Evolutionary conservation across 2,888 invertebrate species (phyloP).

Genomic region (Caradrina kadenii): DNA sequence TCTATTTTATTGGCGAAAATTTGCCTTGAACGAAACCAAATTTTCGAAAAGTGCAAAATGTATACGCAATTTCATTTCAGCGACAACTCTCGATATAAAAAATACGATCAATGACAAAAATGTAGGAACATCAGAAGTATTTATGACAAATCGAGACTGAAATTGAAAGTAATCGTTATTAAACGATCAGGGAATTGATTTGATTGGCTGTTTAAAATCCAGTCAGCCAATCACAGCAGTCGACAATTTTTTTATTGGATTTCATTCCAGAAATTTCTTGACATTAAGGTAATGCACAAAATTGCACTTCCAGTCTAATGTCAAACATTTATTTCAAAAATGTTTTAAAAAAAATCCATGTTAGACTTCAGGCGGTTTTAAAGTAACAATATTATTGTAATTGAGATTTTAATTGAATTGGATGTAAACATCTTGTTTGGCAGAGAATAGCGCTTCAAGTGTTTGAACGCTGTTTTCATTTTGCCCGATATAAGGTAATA

Average conservation of each 20-base stretch:
- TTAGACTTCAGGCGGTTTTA: slow-evolving; percentile 8
- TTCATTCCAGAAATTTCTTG: background rate
- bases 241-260: background rate
- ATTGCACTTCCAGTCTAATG: slow-evolving; percentile 19
- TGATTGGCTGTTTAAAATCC: background rate
- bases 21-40: too few relatives aligned
- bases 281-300: slow-evolving; percentile 32
- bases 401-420: slow-evolving; percentile 52
- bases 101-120: too few relatives aligned
- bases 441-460: slow-evolving; percentile 30
- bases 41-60: too few relatives aligned
- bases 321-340: slow-evolving; percentile 29
- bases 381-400: slow-evolving; percentile 17
- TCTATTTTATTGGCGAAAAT: too few relatives aligned
- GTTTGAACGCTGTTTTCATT: slow-evolving; percentile 18
- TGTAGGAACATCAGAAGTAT: too few relatives aligned
- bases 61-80: too few relatives aligned
- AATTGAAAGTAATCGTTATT: background rate
- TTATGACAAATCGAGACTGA: too few relatives aligned
- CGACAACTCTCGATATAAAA: too few relatives aligned
- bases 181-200: background rate
- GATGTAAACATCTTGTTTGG: slow-evolving; percentile 25
- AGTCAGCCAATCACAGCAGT: background rate
- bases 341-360: slow-evolving; percentile 20
- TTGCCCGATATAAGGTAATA: slow-evolving; percentile 8